These are phyloP conservation scores for Argopecten irradians DNA, from an alignment of 1,140 invertebrate species.

Conservation along the genomic window DNA sequence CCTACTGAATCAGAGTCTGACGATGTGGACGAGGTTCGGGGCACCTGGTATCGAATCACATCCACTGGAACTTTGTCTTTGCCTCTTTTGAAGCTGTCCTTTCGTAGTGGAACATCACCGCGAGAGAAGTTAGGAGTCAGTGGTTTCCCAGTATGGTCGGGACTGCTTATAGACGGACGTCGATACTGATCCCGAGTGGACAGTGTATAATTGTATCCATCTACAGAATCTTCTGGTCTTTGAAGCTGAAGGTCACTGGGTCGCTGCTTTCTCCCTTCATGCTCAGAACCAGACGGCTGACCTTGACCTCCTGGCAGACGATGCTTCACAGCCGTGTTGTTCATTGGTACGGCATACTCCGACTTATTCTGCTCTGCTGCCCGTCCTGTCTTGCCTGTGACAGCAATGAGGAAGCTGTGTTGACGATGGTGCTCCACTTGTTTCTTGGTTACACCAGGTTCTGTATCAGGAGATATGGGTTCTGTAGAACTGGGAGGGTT, in stretches of 20 bases:
- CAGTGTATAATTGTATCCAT: slow-evolving; percentile 65
- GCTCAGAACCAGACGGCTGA: slow-evolving; percentile 29
- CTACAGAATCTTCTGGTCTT: slow-evolving; percentile 52
- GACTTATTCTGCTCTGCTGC: slow-evolving; percentile 45
- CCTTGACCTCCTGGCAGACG: slow-evolving; percentile 46
- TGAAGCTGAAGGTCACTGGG: slow-evolving; percentile 24
- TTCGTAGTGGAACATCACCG: slow-evolving; percentile 58
- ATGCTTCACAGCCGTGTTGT: slow-evolving; percentile 46
- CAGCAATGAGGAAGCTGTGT: slow-evolving; percentile 71
- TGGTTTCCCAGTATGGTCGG: slow-evolving; percentile 57
- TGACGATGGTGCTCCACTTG: slow-evolving; percentile 69
- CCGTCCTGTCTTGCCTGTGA: slow-evolving; percentile 60
- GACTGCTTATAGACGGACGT: slow-evolving; percentile 57
- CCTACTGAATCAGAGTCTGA: slow-evolving; percentile 51
- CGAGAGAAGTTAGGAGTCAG: slow-evolving; percentile 62
- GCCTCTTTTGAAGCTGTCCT: slow-evolving; percentile 70
- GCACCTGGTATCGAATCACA: slow-evolving; percentile 68
- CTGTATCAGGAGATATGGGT: slow-evolving; percentile 42
- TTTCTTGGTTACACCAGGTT: slow-evolving; percentile 45
- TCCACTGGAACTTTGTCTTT: slow-evolving; percentile 67
- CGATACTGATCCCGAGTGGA: slow-evolving; percentile 69
- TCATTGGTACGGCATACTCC: slow-evolving; percentile 56
- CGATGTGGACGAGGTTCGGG: slow-evolving; percentile 49
- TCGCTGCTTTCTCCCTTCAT: slow-evolving; percentile 32
- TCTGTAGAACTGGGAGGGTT: slow-evolving; percentile 81